Conservation (phyloP, 2,113 vertebrate genomes). For the Halcyon senegalensis region DNA sequence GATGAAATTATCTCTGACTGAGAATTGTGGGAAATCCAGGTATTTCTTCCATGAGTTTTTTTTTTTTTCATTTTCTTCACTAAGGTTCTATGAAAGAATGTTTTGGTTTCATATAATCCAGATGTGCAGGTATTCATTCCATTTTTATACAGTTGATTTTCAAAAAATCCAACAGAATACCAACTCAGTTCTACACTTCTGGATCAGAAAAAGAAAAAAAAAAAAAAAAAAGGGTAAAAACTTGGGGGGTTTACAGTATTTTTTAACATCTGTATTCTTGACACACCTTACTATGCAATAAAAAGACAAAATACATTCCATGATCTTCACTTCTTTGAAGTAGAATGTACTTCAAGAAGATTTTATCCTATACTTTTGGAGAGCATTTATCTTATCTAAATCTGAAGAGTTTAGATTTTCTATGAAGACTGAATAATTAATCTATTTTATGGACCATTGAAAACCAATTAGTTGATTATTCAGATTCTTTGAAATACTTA, state of each 20-base stretch:
- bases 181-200: neutral
- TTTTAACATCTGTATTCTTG: neutral
- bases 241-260: fast-evolving
- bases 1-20: neutral
- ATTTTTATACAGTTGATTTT: neutral
- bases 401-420: slow-evolving; percentile 21
- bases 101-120: neutral
- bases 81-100: neutral
- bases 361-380: neutral
- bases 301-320: neutral
- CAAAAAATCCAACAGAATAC: neutral
- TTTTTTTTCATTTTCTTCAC: neutral
- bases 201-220: neutral
- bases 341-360: neutral
- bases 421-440: slow-evolving; percentile 47
- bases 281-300: neutral
- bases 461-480: slow-evolving; percentile 35
- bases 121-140: neutral
- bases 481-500: neutral
- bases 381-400: slow-evolving; percentile 29
- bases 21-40: neutral
- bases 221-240: neutral
- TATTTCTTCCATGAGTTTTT: neutral
- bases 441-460: neutral
- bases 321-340: neutral